phyloP scores from a whole-genome alignment of 1,140 invertebrate species.

The Monomorium pharaonis region DNA sequence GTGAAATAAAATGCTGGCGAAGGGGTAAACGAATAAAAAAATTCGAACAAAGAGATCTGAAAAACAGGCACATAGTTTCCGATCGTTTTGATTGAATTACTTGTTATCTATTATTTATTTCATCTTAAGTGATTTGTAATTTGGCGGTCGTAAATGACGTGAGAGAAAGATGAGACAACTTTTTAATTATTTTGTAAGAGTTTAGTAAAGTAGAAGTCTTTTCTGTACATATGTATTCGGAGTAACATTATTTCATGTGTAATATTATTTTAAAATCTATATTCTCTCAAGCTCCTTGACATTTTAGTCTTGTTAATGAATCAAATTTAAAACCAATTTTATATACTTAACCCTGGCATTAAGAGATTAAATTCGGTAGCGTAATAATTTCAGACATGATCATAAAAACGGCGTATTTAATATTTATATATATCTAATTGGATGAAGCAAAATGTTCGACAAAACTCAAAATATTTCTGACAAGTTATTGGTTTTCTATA shows the following conservation, averaged over 20 bases:
- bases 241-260: background rate
- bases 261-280: background rate
- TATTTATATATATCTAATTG: background rate
- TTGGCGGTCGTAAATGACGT: background rate
- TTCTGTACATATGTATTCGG: too few species aligned
- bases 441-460: background rate
- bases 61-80: background rate
- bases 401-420: background rate
- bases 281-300: too few species aligned
- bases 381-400: background rate
- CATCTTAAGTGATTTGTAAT: background rate
- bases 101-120: background rate
- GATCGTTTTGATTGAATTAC: background rate
- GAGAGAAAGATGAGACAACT: background rate
- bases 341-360: background rate
- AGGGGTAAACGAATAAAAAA: background rate
- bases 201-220: background rate
- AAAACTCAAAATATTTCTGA: background rate
- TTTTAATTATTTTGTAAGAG: background rate
- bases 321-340: slow-evolving; percentile 1
- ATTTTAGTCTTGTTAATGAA: slow-evolving; percentile 28
- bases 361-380: background rate
- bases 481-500: background rate
- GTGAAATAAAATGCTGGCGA: background rate
- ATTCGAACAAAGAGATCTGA: background rate